A percentile compares a stretch with the other conserved stretches of the same genome.
phyloP scores from a whole-genome alignment of 2,113 vertebrate species.

The Vireo altiloquus region DNA sequence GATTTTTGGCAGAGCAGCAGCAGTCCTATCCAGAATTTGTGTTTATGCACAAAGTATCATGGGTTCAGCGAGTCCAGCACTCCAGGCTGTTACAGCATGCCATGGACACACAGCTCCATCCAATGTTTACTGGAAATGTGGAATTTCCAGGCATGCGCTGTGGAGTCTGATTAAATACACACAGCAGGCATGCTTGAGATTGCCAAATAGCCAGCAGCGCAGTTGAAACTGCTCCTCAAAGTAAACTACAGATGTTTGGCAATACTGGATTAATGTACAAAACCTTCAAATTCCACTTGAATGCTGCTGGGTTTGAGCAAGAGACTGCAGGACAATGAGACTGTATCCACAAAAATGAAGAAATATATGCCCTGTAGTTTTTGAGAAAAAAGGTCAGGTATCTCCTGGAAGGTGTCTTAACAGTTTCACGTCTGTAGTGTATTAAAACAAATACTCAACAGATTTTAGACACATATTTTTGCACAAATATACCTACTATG shows the following conservation, averaged over 20 bases:
- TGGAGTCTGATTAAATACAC: neutral
- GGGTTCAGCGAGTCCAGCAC: neutral
- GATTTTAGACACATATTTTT: neutral
- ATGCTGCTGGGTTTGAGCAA: neutral
- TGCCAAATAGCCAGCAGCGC: neutral
- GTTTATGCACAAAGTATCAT: constrained; percentile 18
- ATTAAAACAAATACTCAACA: neutral
- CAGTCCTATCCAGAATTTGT: neutral
- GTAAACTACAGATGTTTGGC: neutral
- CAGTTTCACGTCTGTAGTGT: neutral
- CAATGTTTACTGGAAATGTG: constrained; percentile 20
- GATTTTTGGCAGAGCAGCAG: neutral
- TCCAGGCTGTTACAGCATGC: neutral
- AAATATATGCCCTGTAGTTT: neutral
- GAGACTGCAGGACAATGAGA: neutral
- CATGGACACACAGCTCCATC: neutral
- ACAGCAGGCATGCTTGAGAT: neutral
- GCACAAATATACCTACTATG: neutral
- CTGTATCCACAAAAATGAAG: neutral
- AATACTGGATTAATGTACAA: neutral
- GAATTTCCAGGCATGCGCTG: neutral
- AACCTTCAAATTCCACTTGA: neutral
- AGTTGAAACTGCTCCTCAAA: neutral
- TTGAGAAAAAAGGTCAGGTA: neutral
- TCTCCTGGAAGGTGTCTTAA: neutral